These are phyloP conservation scores for Euphydryas editha DNA, from an alignment of 2,888 invertebrate species.

Conservation along the genomic window DNA sequence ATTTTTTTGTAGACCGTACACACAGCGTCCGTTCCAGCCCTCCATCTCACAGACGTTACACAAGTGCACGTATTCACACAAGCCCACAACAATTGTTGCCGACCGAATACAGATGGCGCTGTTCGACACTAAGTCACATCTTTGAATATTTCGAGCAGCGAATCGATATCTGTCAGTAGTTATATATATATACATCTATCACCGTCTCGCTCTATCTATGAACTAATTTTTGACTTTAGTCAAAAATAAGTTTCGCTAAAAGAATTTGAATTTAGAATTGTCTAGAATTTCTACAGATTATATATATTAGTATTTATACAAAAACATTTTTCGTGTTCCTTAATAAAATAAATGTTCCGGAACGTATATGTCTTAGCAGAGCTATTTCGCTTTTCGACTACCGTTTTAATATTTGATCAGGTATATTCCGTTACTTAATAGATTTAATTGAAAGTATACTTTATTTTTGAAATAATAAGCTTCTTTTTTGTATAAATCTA, in stretches of 20 bases:
- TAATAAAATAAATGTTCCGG: constrained; percentile 39
- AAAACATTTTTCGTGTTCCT: constrained; percentile 26
- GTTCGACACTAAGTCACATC: constrained; percentile 33
- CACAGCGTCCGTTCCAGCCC: constrained; percentile 74
- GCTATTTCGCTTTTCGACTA: constrained; percentile 62
- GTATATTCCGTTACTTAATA: constrained; percentile 57
- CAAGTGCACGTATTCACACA: constrained; percentile 16
- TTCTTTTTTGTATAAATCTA: constrained; percentile 48
- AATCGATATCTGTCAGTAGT: constrained; percentile 37
- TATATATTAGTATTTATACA: neutral
- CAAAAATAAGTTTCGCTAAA: neutral
- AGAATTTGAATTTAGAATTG: constrained; percentile 5
- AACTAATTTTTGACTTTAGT: too few relatives aligned
- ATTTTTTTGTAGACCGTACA: constrained; percentile 56
- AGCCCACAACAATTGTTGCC: constrained; percentile 41
- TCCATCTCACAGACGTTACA: constrained; percentile 50
- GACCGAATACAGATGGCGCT: constrained; percentile 55
- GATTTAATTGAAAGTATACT: constrained; percentile 50
- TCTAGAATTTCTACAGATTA: neutral
- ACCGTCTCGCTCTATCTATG: constrained; percentile 36
- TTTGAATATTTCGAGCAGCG: constrained; percentile 43
- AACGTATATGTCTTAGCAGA: constrained; percentile 45
- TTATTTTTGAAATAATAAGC: constrained; percentile 47
- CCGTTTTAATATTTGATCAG: constrained; percentile 66
- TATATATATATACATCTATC: constrained; percentile 23